phyloP scores from a whole-genome alignment of 1,140 invertebrate species.

The Oedothorax gibbosus region DNA sequence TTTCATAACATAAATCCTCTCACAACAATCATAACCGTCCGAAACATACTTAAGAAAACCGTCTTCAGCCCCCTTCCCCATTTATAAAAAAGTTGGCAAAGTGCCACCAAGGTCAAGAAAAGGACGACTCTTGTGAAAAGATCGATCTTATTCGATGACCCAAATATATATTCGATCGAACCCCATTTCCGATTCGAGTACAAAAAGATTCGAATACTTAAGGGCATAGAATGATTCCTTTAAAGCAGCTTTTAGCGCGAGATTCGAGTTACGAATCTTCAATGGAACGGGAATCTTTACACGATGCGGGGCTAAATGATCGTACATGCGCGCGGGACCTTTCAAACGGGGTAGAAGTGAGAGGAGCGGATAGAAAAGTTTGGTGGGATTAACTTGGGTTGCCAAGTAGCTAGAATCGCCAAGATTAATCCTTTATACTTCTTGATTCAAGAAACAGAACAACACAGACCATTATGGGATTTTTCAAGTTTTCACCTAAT shows the following conservation, averaged over 20 bases:
- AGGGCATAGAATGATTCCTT: slow-evolving; percentile 17
- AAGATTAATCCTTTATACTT: too few species aligned
- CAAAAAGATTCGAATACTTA: not conserved
- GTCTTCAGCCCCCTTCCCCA: not conserved
- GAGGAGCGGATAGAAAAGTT: too few species aligned
- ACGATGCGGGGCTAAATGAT: not conserved
- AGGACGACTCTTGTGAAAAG: slow-evolving; percentile 18
- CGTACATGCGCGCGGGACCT: not conserved
- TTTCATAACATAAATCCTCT: not conserved
- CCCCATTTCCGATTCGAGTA: not conserved
- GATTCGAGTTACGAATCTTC: slow-evolving; percentile 4
- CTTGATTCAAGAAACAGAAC: too few species aligned
- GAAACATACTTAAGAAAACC: not conserved
- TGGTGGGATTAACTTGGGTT: too few species aligned
- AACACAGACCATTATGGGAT: too few species aligned
- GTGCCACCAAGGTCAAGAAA: slow-evolving; percentile 39
- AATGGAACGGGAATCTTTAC: not conserved
- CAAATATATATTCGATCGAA: slow-evolving; percentile 33
- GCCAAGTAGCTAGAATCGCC: too few species aligned
- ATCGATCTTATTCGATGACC: slow-evolving; percentile 14
- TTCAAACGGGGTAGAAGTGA: not conserved
- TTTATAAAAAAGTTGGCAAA: slow-evolving; percentile 32
- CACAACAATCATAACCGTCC: slow-evolving; percentile 25
- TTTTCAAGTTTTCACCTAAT: too few species aligned
- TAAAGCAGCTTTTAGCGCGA: not conserved